Evolutionary conservation across 2,888 invertebrate species (phyloP), one percentile per base, ranked within the genome.

Genomic region (Microctonus brassicae): DNA sequence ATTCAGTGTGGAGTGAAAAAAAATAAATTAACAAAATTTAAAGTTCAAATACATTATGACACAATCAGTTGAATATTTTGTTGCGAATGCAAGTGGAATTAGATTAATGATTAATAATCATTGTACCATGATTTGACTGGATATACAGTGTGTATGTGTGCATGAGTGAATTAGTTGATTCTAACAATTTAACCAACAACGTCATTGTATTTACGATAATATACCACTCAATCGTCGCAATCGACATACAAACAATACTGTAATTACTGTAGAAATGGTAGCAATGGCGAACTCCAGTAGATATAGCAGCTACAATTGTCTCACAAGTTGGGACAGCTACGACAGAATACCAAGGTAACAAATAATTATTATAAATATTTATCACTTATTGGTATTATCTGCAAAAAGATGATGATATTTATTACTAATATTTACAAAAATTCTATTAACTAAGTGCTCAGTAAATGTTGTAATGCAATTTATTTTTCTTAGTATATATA

Each of bases 281-380:
- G 81, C 82, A 78, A 93, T 93, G 93, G 91, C 92, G 80, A 88
- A 90, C 82, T 92, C 94, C 80, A 94, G 93, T 90, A 92, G 94
- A 89, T 94, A 95, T 90, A 95, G 93, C 88, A 95, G 95, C 74
- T 95, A 95, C 89, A 95, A 95, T 89, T 95, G 95, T 88, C 91
- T 95, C 84, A 94, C 94, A 76, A 94, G 94, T 88, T 95, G 95
- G 95, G 95, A 95, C 89, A 95, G 95, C 88, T 96, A 95, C 89
- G 96, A 96, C 88, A 92, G 91, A 87, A 95, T 96, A 89, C 95
- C 96, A 81, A 95, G 95, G 96, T 95, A 92, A 81, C 13, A 20
- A 34, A 36, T 7, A 34, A 29, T 17, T 34, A 34, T 33, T 10
- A 33, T 60, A 34, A 17, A 33, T 6, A 58, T 5, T 58, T 9